Conservation (phyloP, 2,797 vertebrate genomes). For the Craterocephalus amniculus region DNA sequence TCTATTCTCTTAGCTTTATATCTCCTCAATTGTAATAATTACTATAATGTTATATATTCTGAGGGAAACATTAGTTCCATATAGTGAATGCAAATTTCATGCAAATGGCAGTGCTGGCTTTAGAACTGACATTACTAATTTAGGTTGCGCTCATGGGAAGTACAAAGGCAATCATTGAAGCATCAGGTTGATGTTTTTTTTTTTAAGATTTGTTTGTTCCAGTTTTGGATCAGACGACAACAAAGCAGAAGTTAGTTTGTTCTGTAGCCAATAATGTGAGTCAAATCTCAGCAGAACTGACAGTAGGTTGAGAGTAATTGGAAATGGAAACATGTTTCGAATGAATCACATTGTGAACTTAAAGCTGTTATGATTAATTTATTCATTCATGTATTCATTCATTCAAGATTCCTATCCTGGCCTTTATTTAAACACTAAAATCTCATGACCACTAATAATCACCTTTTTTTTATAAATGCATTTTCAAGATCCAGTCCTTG, state of each 20-base stretch:
- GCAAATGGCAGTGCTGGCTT: slow-evolving; percentile 51
- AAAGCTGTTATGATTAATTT: slow-evolving; percentile 9
- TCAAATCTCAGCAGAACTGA: slow-evolving; percentile 28
- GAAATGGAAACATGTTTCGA: slow-evolving; percentile 23
- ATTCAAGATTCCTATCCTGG: not conserved
- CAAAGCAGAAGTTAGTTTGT: slow-evolving; percentile 17
- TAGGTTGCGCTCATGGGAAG: slow-evolving; percentile 46
- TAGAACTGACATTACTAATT: slow-evolving; percentile 65
- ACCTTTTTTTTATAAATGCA: not conserved
- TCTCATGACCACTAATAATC: not conserved
- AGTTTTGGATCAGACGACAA: slow-evolving; percentile 31
- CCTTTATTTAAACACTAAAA: not conserved
- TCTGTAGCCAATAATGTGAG: slow-evolving; percentile 23
- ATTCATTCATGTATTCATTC: not conserved
- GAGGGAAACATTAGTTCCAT: slow-evolving; percentile 18
- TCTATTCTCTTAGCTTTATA: not conserved
- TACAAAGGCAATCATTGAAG: slow-evolving; percentile 51
- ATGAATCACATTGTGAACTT: slow-evolving; percentile 5
- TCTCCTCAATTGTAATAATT: slow-evolving; percentile 27
- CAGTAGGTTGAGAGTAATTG: slow-evolving; percentile 5
- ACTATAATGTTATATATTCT: slow-evolving; percentile 37
- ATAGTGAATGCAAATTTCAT: slow-evolving; percentile 9
- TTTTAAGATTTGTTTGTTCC: slow-evolving; percentile 49
- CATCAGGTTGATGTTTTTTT: slow-evolving; percentile 45
- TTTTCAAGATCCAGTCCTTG: too few species aligned